A percentile compares a stretch with the other conserved stretches of the same genome.
Evolutionary conservation across 2,888 invertebrate genomes (phyloP).

Genomic region (Atethmia centrago): DNA sequence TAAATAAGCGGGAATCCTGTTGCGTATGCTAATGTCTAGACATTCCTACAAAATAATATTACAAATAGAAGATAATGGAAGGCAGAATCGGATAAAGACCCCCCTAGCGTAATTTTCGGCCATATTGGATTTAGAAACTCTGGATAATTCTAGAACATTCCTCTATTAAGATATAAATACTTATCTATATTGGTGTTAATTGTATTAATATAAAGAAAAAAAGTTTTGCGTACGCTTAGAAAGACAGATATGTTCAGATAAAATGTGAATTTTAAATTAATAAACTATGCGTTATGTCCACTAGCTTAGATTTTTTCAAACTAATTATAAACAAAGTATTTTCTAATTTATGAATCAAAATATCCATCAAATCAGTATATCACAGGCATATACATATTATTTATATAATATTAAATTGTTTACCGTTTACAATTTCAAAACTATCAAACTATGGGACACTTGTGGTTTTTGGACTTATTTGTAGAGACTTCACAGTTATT

Average conservation of each 20-base stretch:
- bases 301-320: conserved; percentile 35
- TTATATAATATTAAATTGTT: conserved; percentile 59
- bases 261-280: conserved; percentile 20
- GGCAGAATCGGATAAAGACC: conserved; percentile 10
- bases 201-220: conserved; percentile 17
- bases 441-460: conserved; percentile 41
- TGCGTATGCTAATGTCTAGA: conserved; percentile 37
- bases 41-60: conserved; percentile 20
- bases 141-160: conserved; percentile 49
- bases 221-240: conserved; percentile 12
- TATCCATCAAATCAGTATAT: conserved; percentile 72
- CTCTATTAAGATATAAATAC: conserved; percentile 11
- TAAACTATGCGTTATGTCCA: conserved; percentile 27
- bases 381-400: conserved; percentile 73
- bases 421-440: conserved; percentile 59
- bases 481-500: conserved; percentile 2
- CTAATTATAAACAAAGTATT: conserved; percentile 52
- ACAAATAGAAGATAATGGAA: conserved; percentile 10
- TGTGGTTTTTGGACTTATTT: conserved; percentile 47
- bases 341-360: conserved; percentile 65
- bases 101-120: conserved; percentile 37
- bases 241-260: conserved; percentile 27
- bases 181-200: conserved; percentile 28
- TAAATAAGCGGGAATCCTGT: conserved; percentile 61
- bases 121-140: conserved; percentile 18